Evolutionary conservation across 1,140 invertebrate species (phyloP), one percentile per base, ranked within the genome.

Genomic region (Danaus melanippus): DNA sequence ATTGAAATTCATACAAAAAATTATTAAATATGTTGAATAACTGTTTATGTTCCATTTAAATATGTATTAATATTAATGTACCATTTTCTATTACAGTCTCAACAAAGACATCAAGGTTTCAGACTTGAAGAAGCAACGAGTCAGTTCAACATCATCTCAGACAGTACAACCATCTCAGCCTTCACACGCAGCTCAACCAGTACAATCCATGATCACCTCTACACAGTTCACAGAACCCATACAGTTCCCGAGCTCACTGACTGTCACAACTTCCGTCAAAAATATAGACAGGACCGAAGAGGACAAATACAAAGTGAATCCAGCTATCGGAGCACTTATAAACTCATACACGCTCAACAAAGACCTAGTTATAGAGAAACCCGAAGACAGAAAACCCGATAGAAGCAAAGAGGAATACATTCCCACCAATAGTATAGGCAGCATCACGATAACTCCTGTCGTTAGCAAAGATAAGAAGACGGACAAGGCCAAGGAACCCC

Each of bases 401-500:
- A 66, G 74, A 51, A 62, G 51, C 10, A 79, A 76, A 69, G 73
- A 82, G 53, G 76, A 81, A 11, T 78, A 79, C 72, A 70, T 79
- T 64, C 72, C 74, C 43, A 69, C 83, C 0, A 85, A 78, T 47
- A 84, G 69, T 54, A 82, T 85, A 12, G 82, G 85, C 62, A 84
- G 83, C 50, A 81, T 88, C 47, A 88, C 85, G 2, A 85, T 85
- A 52, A 85, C 82, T 8, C 76, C 82, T 8, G 78, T 85, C 10
- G 15, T 59, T 55, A 58, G 60, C n/a, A 74, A 72, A 65, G 67
- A 74, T 3, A 74, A 74, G 32, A 71, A 73, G 65, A 32, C 57
- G 8, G 77, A 77, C 1, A 76, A 76, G 42, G 51, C 60, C 11
- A 80, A 77, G 44, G 78, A 80, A 41, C 50, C 71, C 2, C 53